Conservation (phyloP, 2,888 invertebrate species). For the Pemphredon lugubris region DNA sequence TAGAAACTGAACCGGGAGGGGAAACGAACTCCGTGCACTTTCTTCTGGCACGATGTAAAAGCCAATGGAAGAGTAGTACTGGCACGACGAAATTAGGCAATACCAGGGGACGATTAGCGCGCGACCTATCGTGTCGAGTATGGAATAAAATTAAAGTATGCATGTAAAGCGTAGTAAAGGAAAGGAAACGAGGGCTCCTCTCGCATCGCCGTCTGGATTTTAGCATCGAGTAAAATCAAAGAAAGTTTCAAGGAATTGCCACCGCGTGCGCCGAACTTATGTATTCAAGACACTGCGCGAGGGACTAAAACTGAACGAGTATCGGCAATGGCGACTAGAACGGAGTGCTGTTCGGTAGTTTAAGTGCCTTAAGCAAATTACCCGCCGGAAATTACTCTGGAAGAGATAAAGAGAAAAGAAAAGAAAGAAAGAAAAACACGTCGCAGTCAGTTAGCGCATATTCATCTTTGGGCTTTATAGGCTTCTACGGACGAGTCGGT, state of each 20-base stretch:
- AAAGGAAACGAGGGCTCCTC: slow-evolving; percentile 11
- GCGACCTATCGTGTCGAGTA: slow-evolving; percentile 9
- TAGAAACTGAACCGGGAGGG: no score
- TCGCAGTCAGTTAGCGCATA: slow-evolving; percentile 51
- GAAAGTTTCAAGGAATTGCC: slow-evolving; percentile 46
- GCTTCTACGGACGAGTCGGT: slow-evolving; percentile 4
- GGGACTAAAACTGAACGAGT: slow-evolving; percentile 28
- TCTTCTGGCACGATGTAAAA: no score
- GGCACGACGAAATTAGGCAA: slow-evolving; percentile 33
- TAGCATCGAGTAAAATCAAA: slow-evolving; percentile 14
- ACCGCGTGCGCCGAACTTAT: slow-evolving; percentile 19
- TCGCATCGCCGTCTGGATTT: slow-evolving; percentile 11
- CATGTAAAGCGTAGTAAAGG: slow-evolving; percentile 22
- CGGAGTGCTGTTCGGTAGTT: background rate
- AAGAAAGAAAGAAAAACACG: no score
- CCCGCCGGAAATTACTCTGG: slow-evolving; percentile 47
- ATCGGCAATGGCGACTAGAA: slow-evolving; percentile 19
- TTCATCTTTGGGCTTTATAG: slow-evolving; percentile 51
- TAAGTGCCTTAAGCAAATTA: slow-evolving; percentile 46
- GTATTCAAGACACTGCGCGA: slow-evolving; percentile 20
- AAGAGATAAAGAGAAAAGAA: no score
- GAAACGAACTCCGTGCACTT: no score
- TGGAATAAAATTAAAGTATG: slow-evolving; percentile 24
- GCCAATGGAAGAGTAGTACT: slow-evolving; percentile 27
- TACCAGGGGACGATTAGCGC: slow-evolving; percentile 42